These are phyloP conservation scores for Gymnarchus niloticus DNA, from an alignment of 2,113 vertebrate genomes.

Conservation along the genomic window DNA sequence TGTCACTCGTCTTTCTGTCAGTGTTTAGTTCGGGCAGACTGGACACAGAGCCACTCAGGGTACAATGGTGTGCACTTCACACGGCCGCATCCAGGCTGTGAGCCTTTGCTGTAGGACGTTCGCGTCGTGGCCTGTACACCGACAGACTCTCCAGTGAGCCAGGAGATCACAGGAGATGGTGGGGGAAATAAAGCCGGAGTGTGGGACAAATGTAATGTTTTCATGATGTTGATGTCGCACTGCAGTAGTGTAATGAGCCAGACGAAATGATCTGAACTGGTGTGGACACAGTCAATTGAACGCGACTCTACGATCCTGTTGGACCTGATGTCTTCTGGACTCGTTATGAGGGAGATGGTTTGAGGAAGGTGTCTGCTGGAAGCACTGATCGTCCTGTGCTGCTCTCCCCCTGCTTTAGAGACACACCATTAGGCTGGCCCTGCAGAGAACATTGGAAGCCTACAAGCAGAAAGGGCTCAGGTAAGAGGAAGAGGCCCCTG, in stretches of 20 bases:
- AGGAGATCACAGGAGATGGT: background rate
- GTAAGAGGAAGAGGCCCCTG: constrained; percentile 50
- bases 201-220: background rate
- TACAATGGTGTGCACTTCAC: no score
- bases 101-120: background rate
- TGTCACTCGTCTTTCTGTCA: background rate
- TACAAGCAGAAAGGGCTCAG: constrained; percentile 86
- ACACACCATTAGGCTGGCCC: constrained; percentile 86
- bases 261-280: background rate
- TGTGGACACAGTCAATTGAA: background rate
- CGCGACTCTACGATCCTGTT: background rate
- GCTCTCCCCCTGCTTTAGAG: constrained; percentile 61
- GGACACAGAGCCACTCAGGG: no score
- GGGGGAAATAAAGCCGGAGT: background rate
- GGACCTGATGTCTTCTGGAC: background rate
- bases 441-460: constrained; percentile 85
- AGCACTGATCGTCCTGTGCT: background rate
- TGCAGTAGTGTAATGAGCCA: background rate
- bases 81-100: no score
- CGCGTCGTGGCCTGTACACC: background rate
- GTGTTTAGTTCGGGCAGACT: background rate
- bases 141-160: background rate
- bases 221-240: background rate
- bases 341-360: background rate
- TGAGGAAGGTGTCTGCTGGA: background rate